These are phyloP conservation scores for Drosophila watanabei DNA, from an alignment of 1,140 invertebrate species.

Conservation along the genomic window DNA sequence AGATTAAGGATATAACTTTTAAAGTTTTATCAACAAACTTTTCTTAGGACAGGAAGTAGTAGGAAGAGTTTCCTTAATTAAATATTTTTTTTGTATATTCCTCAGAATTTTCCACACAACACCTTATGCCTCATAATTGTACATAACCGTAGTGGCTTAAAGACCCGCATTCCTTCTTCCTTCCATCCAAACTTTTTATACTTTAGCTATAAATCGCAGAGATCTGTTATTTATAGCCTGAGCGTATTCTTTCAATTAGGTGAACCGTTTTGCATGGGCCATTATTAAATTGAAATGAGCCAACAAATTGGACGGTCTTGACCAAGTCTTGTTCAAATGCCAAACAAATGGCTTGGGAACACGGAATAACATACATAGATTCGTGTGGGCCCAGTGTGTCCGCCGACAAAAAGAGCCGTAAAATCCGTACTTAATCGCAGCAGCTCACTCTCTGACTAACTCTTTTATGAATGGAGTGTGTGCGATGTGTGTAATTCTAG, in stretches of 20 bases:
- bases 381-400: slow-evolving; percentile 13
- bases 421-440: slow-evolving; percentile 45
- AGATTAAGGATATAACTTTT: not conserved
- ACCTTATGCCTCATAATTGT: not conserved
- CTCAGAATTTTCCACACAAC: not conserved
- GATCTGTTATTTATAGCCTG: slow-evolving; percentile 36
- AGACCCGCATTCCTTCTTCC: not conserved
- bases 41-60: no score
- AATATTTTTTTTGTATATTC: not conserved
- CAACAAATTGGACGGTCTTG: slow-evolving; percentile 48
- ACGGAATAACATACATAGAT: slow-evolving; percentile 19
- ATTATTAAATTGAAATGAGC: slow-evolving; percentile 50
- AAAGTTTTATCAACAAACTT: no score
- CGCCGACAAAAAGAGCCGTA: slow-evolving; percentile 17
- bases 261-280: slow-evolving; percentile 55
- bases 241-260: slow-evolving; percentile 56
- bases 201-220: not conserved
- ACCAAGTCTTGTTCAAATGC: slow-evolving; percentile 32
- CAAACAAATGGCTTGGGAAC: slow-evolving; percentile 45
- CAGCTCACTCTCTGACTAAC: slow-evolving; percentile 23
- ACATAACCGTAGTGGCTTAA: slow-evolving; percentile 1
- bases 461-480: slow-evolving; percentile 65
- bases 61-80: not conserved
- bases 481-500: slow-evolving; percentile 43
- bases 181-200: not conserved